Evolutionary conservation across 2,797 vertebrate species (phyloP), one percentile per base, ranked within the genome.

Genomic region (Poeciliopsis presidionis): DNA sequence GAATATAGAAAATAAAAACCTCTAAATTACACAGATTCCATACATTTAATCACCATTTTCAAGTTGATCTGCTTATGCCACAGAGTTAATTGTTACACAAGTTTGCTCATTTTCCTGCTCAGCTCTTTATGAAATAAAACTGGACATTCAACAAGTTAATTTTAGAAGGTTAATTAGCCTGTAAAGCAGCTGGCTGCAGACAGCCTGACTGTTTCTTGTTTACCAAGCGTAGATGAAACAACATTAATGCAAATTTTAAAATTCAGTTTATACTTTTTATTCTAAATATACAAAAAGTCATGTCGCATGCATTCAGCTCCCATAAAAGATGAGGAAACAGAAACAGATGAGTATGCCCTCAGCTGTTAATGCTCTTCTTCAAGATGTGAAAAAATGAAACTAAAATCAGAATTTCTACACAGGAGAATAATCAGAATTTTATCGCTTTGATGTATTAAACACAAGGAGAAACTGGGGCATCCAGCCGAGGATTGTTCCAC

Each of bases 401-500:
- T 28, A 43, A 55, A 76, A 74, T 30, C 49, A 33, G 1, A 49
- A 30, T 77, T 81, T 51, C 43, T 69, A 30, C 74, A 55, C 22
- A 55, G 55, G 12, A 12, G 53, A 55, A 13, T 46, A 65, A 51
- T 30, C 7, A 13, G 57, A 61, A 59, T 47, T 28, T 45, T 61
- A 59, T 46, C 16, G 6, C 22, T 16, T 39, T 61, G 5, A 61
- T 61, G 14, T 63, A 41, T 49, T 49, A 72, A 77, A 72, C 51
- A 61, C 43, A 22, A 33, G 16, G 22, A 70, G 3, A 47, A 74
- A 71, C 18, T 43, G 16, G 11, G 55, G 46, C 55, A 30, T 74
- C n/a, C n/a, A 57, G 25, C 41, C 3, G 2, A 18, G 41, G 36
- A 55, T 61, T 57, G 16, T 74, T 65, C 39, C 22, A 69, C 22